A percentile compares a stretch with the other conserved stretches of the same genome.
Evolutionary conservation across 2,888 invertebrate genomes (phyloP).

Genomic region (Lydus trimaculatus): DNA sequence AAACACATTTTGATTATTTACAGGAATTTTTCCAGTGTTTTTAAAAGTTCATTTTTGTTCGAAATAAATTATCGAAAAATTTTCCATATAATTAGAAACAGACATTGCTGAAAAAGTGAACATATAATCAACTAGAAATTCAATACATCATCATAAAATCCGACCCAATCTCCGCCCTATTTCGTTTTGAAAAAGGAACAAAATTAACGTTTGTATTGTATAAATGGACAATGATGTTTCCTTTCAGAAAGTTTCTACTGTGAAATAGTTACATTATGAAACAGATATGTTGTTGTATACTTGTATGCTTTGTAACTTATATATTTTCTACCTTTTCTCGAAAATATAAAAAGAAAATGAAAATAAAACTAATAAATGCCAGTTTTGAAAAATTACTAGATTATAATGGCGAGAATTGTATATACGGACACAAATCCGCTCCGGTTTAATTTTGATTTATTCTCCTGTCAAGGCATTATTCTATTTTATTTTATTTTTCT

Average conservation of each 20-base stretch:
- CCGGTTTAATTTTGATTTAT: slow-evolving; percentile 7
- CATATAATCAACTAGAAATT: not conserved
- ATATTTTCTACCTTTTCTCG: not conserved
- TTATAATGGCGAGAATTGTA: slow-evolving; percentile 1
- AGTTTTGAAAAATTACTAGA: slow-evolving; percentile 6
- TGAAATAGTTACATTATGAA: not conserved
- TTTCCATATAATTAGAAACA: not conserved
- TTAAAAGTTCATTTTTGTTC: not conserved
- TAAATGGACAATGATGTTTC: not conserved
- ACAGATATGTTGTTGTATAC: not conserved
- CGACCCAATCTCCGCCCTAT: not conserved
- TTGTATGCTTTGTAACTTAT: not conserved
- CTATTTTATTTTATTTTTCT: not conserved
- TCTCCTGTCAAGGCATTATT: not conserved
- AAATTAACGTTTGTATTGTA: not conserved
- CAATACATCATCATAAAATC: not conserved
- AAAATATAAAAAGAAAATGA: not conserved
- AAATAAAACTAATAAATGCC: slow-evolving; percentile 3
- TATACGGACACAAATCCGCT: not conserved
- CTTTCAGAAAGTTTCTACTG: not conserved
- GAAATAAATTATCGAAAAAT: not conserved
- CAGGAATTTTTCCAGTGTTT: not conserved
- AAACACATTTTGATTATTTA: not conserved
- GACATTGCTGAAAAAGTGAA: not conserved
- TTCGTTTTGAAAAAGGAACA: not conserved